These are phyloP conservation scores for Varecia variegata DNA, from an alignment of 2,797 vertebrate species.

Conservation along the genomic window DNA sequence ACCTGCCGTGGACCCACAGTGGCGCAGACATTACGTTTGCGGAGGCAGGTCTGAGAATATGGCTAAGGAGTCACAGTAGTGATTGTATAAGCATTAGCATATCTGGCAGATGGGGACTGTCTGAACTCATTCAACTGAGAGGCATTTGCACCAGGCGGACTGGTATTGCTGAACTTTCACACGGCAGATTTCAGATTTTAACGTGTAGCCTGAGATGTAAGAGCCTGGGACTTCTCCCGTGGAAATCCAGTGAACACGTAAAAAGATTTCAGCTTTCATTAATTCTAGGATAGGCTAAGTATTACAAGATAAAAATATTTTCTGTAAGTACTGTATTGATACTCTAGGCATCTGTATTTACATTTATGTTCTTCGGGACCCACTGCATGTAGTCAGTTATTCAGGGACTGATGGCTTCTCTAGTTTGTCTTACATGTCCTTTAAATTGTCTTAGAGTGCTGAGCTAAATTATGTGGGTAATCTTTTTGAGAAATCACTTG, in stretches of 20 bases:
- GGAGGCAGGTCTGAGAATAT: background rate
- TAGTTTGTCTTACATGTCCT: background rate
- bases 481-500: slow-evolving; percentile 34
- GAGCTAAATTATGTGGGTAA: slow-evolving; percentile 30
- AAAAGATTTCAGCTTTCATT: background rate
- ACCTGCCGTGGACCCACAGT: background rate
- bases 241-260: background rate
- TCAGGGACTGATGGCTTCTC: background rate
- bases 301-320: slow-evolving; percentile 19
- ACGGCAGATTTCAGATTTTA: slow-evolving; percentile 63
- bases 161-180: slow-evolving; percentile 67
- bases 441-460: background rate
- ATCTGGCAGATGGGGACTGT: slow-evolving; percentile 79
- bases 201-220: slow-evolving; percentile 48
- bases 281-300: background rate
- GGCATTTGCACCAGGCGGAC: slow-evolving; percentile 51
- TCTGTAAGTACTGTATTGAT: background rate
- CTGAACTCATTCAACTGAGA: slow-evolving; percentile 64
- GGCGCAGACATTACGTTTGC: slow-evolving; percentile 20
- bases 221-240: slow-evolving; percentile 61
- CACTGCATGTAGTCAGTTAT: accelerated
- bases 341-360: accelerated
- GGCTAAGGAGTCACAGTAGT: slow-evolving; percentile 50
- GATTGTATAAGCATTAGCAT: slow-evolving; percentile 61
- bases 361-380: background rate